These are phyloP conservation scores for Chloroceryle aenea DNA, from an alignment of 2,113 vertebrate species.

Conservation along the genomic window DNA sequence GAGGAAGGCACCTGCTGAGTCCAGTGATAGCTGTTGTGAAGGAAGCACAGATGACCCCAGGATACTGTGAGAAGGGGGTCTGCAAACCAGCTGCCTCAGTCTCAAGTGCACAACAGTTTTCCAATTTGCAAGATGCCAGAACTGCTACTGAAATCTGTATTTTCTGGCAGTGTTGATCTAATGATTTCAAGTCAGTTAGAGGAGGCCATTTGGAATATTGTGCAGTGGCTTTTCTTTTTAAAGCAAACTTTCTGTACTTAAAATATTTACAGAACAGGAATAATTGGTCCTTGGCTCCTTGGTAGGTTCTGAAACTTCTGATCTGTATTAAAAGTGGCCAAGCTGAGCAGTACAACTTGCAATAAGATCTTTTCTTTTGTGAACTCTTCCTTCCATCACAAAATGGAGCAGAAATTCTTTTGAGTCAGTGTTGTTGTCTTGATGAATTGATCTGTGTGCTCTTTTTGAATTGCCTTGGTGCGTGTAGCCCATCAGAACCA, in stretches of 20 bases:
- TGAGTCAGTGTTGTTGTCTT: neutral
- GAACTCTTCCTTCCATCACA: neutral
- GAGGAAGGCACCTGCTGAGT: conserved; percentile 68
- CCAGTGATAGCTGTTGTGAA: neutral
- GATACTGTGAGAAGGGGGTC: neutral
- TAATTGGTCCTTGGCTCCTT: conserved; percentile 9
- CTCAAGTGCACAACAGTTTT: conserved; percentile 20
- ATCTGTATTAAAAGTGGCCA: neutral
- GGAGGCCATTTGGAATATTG: neutral
- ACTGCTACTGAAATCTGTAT: neutral
- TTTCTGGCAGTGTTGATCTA: conserved; percentile 26
- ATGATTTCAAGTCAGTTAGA: neutral
- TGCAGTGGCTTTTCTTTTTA: neutral
- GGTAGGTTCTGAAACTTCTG: neutral
- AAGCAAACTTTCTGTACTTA: neutral
- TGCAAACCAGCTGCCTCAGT: conserved; percentile 5
- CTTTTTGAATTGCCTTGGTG: conserved; percentile 20
- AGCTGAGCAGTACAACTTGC: conserved; percentile 27
- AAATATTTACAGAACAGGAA: neutral
- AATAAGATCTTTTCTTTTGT: conserved; percentile 37
- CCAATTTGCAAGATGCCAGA: conserved; percentile 51
- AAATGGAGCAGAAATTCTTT: neutral
- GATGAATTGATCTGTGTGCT: conserved; percentile 3
- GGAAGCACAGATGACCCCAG: neutral
- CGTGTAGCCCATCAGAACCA: conserved; percentile 3